A percentile compares a stretch with the other conserved stretches of the same genome.
Evolutionary conservation across 64 coral and sea anemone species (phyloP).

Genomic region (Platygyra sinensis): DNA sequence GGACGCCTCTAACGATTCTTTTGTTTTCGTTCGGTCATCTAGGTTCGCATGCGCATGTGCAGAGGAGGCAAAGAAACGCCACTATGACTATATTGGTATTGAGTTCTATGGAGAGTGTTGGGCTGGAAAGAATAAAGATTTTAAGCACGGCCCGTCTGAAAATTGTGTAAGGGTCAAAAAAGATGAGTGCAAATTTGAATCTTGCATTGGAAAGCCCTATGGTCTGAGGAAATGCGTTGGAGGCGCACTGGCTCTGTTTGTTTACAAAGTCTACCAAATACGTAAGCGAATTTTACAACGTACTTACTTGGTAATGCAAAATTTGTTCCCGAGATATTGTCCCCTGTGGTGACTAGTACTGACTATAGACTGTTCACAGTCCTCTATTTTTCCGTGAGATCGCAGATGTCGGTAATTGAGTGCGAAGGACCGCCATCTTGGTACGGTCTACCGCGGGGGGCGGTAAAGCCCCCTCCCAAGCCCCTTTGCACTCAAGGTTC

Average conservation of each 20-base stretch:
- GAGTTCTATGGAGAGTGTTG: background rate
- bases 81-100: background rate
- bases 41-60: background rate
- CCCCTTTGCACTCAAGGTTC: no score
- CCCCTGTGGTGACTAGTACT: background rate
- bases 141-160: background rate
- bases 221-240: background rate
- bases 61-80: background rate
- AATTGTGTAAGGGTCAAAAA: background rate
- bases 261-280: background rate
- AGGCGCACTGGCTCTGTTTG: background rate
- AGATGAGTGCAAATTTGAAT: background rate
- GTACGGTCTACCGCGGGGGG: no score
- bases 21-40: background rate
- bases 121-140: background rate
- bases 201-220: background rate
- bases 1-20: background rate
- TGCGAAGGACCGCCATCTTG: no score
- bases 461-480: no score
- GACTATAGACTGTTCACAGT: no score
- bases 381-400: no score
- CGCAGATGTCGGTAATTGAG: no score
- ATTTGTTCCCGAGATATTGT: background rate
- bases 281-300: background rate
- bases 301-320: background rate